Base-by-base conservation (phyloP, 2,113 vertebrate genomes). In the Ariopsis seemanni region DNA sequence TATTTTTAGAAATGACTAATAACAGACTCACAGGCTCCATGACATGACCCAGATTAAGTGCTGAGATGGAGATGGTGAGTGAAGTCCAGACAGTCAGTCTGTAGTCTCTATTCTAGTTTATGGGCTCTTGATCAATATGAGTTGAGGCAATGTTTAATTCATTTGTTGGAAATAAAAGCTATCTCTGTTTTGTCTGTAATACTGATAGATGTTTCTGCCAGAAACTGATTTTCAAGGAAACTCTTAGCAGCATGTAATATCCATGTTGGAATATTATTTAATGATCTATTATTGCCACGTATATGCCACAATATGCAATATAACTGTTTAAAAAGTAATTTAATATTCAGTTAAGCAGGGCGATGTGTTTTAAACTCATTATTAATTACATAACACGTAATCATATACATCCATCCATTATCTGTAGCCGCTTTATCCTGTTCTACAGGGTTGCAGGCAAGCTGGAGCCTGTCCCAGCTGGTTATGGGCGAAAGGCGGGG, bases 1-100 rank as follows among this genome's bases (percentile, higher is more conserved):
- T 82, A 86, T 86, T 60, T 60, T 65, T 82, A 81, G 62, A 4
- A 6, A 50, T 53, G 30, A 30, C 62, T n/a, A 86, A 81, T 18
- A 25, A 69, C 82, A 86, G 78, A n/a, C 25, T 86, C 63, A 50
- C 65, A 60, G 62, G 30, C 53, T 67, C 53, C 5, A 58, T 50
- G 15, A 52, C 48, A 65, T 86, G 85, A 80, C 50, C 85, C 20
- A 69, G 42, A 34, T 78, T 22, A 53, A 78, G 48, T 20, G n/a
- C 85, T 86, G 50, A 78, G 17, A 42, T 85, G 20, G 14, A 50
- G 15, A 30, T 34, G 34, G 34, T 34, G 53, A 10, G 42, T 53
- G 52, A 82, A 50, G 62, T 83, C 60, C 81, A 65, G 81, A 83
- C 34, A 67, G 42, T 12, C 55, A 34, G 57, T 52, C 48, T 67